A percentile compares a stretch with the other conserved stretches of the same genome.
phyloP scores from a whole-genome alignment of 2,888 invertebrate species.

The Rhogogaster chlorosoma region DNA sequence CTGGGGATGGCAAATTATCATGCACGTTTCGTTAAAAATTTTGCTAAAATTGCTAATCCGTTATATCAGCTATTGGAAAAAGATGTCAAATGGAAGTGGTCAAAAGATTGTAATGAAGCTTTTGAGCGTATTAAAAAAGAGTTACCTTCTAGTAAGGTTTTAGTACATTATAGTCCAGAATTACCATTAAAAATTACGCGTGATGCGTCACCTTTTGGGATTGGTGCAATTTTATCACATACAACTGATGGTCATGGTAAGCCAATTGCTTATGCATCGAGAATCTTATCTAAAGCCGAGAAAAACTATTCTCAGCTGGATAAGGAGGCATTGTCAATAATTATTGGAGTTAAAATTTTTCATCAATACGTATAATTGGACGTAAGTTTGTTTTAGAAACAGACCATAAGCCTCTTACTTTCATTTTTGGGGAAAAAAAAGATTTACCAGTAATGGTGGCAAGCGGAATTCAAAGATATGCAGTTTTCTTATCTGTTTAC shows the following conservation, averaged over 20 bases:
- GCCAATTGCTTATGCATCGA: constrained; percentile 59
- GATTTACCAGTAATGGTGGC: constrained; percentile 63
- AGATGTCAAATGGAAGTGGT: constrained; percentile 62
- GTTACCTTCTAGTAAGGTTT: constrained; percentile 52
- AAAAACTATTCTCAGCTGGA: constrained; percentile 62
- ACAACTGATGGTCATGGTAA: constrained; percentile 55
- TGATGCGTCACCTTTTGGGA: constrained; percentile 72
- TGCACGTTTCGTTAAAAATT: constrained; percentile 65
- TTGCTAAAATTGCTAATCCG: constrained; percentile 60
- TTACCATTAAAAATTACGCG: constrained; percentile 67
- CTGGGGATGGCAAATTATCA: constrained; percentile 69
- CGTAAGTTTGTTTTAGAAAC: constrained; percentile 66
- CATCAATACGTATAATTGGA: constrained; percentile 61
- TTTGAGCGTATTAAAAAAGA: constrained; percentile 58
- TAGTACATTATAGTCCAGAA: constrained; percentile 58
- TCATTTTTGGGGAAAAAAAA: constrained; percentile 63
- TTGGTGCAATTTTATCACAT: constrained; percentile 66
- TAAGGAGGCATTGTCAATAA: constrained; percentile 60
- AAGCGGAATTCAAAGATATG: constrained; percentile 64
- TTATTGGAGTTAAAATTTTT: constrained; percentile 61
- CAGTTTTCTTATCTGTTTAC: constrained; percentile 66
- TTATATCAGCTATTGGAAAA: constrained; percentile 62
- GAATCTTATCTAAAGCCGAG: constrained; percentile 56
- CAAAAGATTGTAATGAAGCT: constrained; percentile 58
- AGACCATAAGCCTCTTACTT: constrained; percentile 71